Percentiles rank a stretch among this genome's conserved stretches.
These are phyloP conservation scores for Hypomesus transpacificus DNA, from an alignment of 2,113 vertebrate genomes.

Conservation along the genomic window DNA sequence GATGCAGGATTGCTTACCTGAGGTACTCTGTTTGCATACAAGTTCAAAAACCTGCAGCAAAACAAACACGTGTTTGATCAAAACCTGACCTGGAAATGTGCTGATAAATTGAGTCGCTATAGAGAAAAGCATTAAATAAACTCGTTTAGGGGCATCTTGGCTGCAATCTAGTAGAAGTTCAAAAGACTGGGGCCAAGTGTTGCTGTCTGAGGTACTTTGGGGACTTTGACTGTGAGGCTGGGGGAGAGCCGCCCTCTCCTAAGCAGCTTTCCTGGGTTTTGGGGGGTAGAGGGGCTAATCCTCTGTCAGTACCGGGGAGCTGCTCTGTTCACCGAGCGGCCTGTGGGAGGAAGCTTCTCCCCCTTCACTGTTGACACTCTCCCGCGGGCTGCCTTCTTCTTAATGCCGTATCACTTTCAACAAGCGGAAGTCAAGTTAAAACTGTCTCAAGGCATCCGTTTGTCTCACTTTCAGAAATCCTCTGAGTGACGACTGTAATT, in stretches of 20 bases:
- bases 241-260: conserved; percentile 59
- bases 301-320: conserved; percentile 76
- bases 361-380: conserved; percentile 61
- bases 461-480: conserved; percentile 72
- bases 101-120: conserved; percentile 61
- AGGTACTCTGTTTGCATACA: neutral
- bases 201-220: conserved; percentile 43
- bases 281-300: conserved; percentile 75
- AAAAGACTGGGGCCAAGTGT: conserved; percentile 60
- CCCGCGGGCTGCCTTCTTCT: conserved; percentile 72
- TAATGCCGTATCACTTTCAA: conserved; percentile 77
- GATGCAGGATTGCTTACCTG: neutral
- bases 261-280: conserved; percentile 76
- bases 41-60: too few relatives aligned
- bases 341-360: conserved; percentile 72
- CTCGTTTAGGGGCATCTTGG: conserved; percentile 67
- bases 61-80: conserved; percentile 13
- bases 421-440: conserved; percentile 76
- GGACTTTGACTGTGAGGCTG: conserved; percentile 58
- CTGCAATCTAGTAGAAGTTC: conserved; percentile 57
- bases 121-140: conserved; percentile 61
- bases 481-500: conserved; percentile 63
- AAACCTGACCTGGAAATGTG: conserved; percentile 62
- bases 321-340: conserved; percentile 69
- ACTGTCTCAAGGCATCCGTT: conserved; percentile 71